A percentile compares a stretch with the other conserved stretches of the same genome.
phyloP scores from a whole-genome alignment of 2,888 invertebrate genomes.

The Pristionchus arcanus region DNA sequence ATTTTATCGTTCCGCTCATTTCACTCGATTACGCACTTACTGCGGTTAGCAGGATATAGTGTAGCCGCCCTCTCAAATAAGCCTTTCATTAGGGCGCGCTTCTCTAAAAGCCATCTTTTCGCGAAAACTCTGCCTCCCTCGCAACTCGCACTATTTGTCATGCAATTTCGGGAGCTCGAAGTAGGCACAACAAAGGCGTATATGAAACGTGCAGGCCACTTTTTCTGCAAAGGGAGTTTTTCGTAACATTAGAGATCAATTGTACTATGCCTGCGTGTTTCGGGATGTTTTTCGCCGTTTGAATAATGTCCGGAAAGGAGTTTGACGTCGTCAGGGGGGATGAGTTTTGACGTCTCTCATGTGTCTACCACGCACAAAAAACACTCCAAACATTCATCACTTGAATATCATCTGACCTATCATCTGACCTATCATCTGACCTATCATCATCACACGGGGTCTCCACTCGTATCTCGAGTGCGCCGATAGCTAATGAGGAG shows the following conservation, averaged over 20 bases:
- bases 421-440: not conserved
- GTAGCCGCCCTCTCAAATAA: conserved; percentile 3
- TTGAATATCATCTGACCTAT: not conserved
- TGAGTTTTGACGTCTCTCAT: conserved; percentile 7
- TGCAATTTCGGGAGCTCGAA: not conserved
- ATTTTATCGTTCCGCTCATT: not conserved
- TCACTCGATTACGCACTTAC: not conserved
- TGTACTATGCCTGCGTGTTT: too few species aligned
- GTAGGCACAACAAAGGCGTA: not conserved
- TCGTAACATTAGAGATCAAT: not conserved
- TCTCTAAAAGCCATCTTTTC: not conserved
- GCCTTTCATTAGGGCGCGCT: not conserved
- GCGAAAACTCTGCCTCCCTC: not conserved
- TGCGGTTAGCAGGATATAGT: not conserved
- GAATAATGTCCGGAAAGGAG: not conserved
- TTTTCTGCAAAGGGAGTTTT: too few species aligned
- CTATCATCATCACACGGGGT: not conserved
- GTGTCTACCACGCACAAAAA: not conserved
- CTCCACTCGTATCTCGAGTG: not conserved
- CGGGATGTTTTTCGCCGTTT: not conserved
- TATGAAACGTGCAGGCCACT: too few species aligned
- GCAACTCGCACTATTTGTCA: not conserved
- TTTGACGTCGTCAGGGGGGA: not conserved
- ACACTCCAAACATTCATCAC: not conserved
- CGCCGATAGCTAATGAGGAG: not conserved